Percentiles rank a stretch among this genome's conserved stretches.
phyloP scores from a whole-genome alignment of 2,797 vertebrate genomes.

The Onychomys arenicola region DNA sequence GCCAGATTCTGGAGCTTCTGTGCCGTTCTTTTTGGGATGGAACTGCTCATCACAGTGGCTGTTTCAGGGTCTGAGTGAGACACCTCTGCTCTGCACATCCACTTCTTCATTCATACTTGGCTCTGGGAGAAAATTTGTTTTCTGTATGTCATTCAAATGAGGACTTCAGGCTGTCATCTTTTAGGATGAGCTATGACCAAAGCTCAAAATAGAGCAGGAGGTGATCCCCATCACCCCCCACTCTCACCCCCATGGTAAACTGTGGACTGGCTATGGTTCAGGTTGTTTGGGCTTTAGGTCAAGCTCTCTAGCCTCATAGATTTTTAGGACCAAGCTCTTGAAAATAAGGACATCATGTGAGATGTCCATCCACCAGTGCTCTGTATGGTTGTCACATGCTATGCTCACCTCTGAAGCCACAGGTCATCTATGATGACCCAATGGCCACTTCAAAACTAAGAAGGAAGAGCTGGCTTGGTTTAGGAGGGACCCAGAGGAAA shows the following conservation, averaged over 20 bases:
- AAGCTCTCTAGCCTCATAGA: neutral
- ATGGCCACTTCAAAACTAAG: accelerated
- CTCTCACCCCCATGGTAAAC: accelerated
- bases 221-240: no score
- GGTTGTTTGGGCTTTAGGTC: neutral
- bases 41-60: accelerated
- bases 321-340: neutral
- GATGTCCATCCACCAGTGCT: accelerated
- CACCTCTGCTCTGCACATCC: accelerated
- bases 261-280: accelerated
- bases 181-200: neutral
- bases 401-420: accelerated
- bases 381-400: neutral
- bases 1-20: neutral
- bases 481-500: neutral
- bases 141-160: neutral
- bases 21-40: neutral
- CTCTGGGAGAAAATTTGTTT: neutral
- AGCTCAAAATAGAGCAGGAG: neutral
- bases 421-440: neutral
- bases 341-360: neutral
- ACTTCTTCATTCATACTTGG: accelerated
- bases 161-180: neutral
- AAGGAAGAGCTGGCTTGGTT: neutral
- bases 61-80: accelerated